Conservation (phyloP, 2,113 vertebrate species). For the Neopipo cinnamomea region DNA sequence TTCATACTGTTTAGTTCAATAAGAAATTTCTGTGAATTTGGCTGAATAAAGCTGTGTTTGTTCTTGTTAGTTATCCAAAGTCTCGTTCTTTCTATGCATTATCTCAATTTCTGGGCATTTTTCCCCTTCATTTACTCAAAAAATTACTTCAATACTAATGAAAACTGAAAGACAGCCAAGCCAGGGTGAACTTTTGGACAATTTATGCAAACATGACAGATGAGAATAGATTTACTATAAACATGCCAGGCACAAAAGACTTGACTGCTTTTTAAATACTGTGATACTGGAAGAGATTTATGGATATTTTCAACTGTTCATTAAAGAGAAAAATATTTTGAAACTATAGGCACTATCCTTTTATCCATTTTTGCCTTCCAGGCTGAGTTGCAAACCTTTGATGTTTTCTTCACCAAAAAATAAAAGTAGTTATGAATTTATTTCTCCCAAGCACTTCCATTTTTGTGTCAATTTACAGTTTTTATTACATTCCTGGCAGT, state of each 20-base stretch:
- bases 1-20: background rate
- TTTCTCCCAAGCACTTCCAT: slow-evolving; percentile 58
- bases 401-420: slow-evolving; percentile 50
- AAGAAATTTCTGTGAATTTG: slow-evolving; percentile 19
- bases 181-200: slow-evolving; percentile 49
- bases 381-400: slow-evolving; percentile 51
- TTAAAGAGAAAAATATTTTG: slow-evolving; percentile 61
- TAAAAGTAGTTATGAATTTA: slow-evolving; percentile 53
- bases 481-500: slow-evolving; percentile 44
- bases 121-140: slow-evolving; percentile 37
- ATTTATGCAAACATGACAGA: slow-evolving; percentile 51
- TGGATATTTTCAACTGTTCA: slow-evolving; percentile 60
- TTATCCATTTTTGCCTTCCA: slow-evolving; percentile 46
- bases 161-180: slow-evolving; percentile 59
- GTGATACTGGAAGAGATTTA: slow-evolving; percentile 24
- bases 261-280: slow-evolving; percentile 55
- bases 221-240: slow-evolving; percentile 61
- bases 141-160: slow-evolving; percentile 53
- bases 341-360: slow-evolving; percentile 49
- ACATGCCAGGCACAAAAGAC: slow-evolving; percentile 27
- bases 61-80: slow-evolving; percentile 31
- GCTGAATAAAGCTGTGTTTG: slow-evolving; percentile 10
- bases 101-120: slow-evolving; percentile 44
- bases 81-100: background rate
- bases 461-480: slow-evolving; percentile 63